phyloP scores from a whole-genome alignment of 1,140 invertebrate genomes.

The Monomorium pharaonis region DNA sequence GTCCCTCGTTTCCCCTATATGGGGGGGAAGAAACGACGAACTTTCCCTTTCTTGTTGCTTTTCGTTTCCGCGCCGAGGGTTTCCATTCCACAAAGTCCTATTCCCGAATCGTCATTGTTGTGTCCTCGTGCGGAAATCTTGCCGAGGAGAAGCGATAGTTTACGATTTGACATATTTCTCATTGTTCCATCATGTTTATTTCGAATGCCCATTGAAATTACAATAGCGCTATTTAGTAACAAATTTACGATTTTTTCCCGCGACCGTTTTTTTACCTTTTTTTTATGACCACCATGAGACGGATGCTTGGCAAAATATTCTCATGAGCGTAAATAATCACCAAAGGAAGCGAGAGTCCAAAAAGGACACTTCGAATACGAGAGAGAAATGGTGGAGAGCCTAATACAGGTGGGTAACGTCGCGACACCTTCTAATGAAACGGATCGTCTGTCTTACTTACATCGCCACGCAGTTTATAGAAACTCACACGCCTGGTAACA shows the following conservation, averaged over 20 bases:
- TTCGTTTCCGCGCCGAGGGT: conserved; percentile 46
- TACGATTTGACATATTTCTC: neutral
- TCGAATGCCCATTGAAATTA: neutral
- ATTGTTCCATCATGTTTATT: neutral
- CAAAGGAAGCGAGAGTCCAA: conserved; percentile 27
- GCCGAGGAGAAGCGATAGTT: neutral
- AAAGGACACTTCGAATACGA: conserved; percentile 26
- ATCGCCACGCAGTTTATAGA: conserved; percentile 73
- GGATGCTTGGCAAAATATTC: neutral
- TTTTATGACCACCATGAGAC: neutral
- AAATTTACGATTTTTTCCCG: neutral
- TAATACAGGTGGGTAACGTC: conserved; percentile 79
- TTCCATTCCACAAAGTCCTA: conserved; percentile 58
- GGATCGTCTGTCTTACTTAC: conserved; percentile 81
- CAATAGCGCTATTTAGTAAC: neutral
- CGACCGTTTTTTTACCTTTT: neutral
- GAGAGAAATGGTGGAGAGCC: conserved; percentile 61
- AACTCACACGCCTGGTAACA: conserved; percentile 73
- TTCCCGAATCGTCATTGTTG: conserved; percentile 20
- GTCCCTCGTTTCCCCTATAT: conserved; percentile 37
- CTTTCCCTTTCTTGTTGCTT: conserved; percentile 62
- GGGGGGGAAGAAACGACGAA: conserved; percentile 44
- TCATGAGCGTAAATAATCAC: conserved; percentile 8
- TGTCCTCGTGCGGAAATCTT: neutral
- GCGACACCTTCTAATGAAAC: conserved; percentile 80